Base-by-base conservation (phyloP, 23 tunicate species). In the Diplosoma virens region DNA sequence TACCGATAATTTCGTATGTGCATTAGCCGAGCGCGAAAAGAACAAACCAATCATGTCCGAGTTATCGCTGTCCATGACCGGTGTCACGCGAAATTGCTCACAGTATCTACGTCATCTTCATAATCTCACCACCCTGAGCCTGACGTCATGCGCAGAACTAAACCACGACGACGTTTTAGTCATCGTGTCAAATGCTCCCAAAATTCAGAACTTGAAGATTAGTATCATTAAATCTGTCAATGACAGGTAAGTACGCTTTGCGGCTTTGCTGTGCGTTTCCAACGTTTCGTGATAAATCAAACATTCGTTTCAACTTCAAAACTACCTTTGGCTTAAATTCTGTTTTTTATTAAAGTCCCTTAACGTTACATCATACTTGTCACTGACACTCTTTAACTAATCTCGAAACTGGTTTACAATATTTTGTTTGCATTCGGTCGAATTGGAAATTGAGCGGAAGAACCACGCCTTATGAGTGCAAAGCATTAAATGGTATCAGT, bases 11-110 rank as follows among this genome's bases (percentile, higher is more conserved):
- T 47, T 32, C 25, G 48, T 72, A 7, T 3, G 28, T 5, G 78
- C 33, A 9, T 48, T 72, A 9, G 78, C 60, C 25, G 7, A 23
- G 61, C 60, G 35, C n/a, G 78, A 72, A 72, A 47, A 25, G 61
- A 72, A 47, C 18, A 23, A 22, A 3, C 78, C 78, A 11, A 3
- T 3, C 6, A 72, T 72, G 78, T 33, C 47, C 21, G n/a, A 21
- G 9, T 27, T 72, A 9, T 14, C 21, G 34, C 23, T 72, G 2
- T 47, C 78, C 3, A 72, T 72, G 60, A 72, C 61, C 7, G 60
- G 61, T 3, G 61, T 72, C n/a, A 50, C 61, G 5, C 37, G 78
- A 26, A 72, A 72, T 25, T 60, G 61, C 2, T 21, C 36, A 25
- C 21, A 20, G 3, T 24, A 32, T 22, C 33, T 72, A 21, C 21